phyloP scores from a whole-genome alignment of 2,797 vertebrate genomes.

The Choloepus didactylus region DNA sequence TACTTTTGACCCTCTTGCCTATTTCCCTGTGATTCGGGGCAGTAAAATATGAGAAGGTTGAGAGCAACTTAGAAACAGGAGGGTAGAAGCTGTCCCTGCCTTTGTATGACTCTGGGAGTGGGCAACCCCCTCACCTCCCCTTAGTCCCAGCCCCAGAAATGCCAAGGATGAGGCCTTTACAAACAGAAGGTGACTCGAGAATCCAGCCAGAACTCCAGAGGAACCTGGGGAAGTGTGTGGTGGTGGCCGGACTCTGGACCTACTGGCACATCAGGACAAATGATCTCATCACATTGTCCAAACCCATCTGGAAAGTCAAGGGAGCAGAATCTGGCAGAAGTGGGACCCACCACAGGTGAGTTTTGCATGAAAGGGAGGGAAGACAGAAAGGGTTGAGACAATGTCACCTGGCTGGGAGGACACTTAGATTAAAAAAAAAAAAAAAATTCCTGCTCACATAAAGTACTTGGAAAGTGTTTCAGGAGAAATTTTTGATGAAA shows the following conservation, averaged over 20 bases:
- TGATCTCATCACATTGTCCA: not conserved
- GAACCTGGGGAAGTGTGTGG: not conserved
- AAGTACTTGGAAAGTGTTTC: not conserved
- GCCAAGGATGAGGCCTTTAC: not conserved
- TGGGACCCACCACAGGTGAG: not conserved
- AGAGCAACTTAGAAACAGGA: not conserved
- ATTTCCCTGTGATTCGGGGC: not conserved
- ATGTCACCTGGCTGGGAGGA: not conserved
- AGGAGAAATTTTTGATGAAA: not conserved
- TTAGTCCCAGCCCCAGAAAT: not conserved
- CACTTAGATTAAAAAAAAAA: not conserved
- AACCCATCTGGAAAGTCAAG: not conserved
- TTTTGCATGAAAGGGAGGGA: not conserved
- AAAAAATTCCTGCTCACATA: not conserved
- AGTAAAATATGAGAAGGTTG: accelerated
- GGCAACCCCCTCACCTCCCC: not conserved
- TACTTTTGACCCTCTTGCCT: not conserved
- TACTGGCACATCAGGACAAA: not conserved
- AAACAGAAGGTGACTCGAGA: not conserved
- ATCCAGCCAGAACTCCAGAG: too few species aligned
- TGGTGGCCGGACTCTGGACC: not conserved
- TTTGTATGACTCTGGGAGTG: too few species aligned
- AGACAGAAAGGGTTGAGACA: not conserved
- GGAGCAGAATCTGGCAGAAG: not conserved
- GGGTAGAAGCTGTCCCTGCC: not conserved